Conservation (phyloP, 2,113 vertebrate genomes). For the Emberiza fucata region DNA sequence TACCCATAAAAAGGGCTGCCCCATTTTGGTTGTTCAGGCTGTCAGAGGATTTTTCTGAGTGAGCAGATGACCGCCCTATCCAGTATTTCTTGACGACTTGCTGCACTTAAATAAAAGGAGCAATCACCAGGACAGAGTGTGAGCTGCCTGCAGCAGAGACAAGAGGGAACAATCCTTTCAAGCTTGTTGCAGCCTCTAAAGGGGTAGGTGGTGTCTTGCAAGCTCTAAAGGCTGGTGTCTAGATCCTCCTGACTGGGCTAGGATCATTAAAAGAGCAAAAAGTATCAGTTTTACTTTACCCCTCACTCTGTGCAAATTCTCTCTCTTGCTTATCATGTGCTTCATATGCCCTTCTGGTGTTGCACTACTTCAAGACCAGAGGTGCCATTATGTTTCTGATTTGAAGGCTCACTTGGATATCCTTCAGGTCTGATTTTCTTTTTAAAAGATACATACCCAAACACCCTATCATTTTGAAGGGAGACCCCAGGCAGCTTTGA, state of each 20-base stretch:
- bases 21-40: rapidly evolving
- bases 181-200: neutral
- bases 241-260: neutral
- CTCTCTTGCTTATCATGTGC: neutral
- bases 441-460: neutral
- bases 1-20: neutral
- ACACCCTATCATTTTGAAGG: neutral
- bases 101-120: neutral
- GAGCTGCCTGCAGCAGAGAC: neutral
- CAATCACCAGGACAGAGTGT: neutral
- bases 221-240: neutral
- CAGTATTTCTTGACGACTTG: neutral
- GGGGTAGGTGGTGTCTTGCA: neutral
- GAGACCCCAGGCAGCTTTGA: neutral
- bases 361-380: neutral
- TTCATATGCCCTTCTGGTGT: neutral
- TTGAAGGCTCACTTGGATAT: neutral
- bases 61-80: neutral
- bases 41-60: neutral
- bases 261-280: neutral
- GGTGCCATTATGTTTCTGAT: neutral
- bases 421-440: neutral
- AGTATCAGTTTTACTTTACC: neutral
- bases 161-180: neutral
- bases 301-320: neutral